Evolutionary conservation across 2,888 invertebrate genomes (phyloP), one percentile per base, ranked within the genome.

Genomic region (Sipha maydis): DNA sequence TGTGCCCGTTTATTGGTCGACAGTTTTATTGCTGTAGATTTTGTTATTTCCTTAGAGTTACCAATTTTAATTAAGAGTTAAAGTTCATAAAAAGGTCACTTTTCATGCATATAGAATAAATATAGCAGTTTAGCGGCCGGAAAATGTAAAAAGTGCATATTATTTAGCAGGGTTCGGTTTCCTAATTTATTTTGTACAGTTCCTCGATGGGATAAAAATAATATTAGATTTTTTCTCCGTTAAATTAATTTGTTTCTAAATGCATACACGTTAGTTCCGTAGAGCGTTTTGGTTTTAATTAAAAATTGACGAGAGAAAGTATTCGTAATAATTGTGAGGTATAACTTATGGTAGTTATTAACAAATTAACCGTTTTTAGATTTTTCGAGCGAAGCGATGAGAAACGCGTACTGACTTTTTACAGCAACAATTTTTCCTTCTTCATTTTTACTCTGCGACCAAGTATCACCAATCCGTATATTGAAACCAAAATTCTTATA

Each of bases 11-110:
- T 78, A 78, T 34, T 34, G 31, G 34, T 11, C 7, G 34, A 56
- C 25, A 56, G 56, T 34, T 56, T 31, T 56, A 78, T 56, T 78
- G 34, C 56, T 34, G n/a, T 75, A 9, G 75, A 75, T 5, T 19
- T 25, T 21, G 25, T 34, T 19, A 25, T 34, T 34, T 14, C 34
- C 25, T 1, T 17, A 25, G 78, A 54, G 31, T 56, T 34, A 34
- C 34, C 54, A 11, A 25, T 79, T 79, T 79, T 79, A 79, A 79
- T 76, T 75, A 75, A 75, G 21, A 41, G 75, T 41, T 25, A 41
- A 41, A 25, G 41, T 19, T 14, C 25, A 34, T 41, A 41, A 41
- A 76, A 38, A 41, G 21, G 38, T 76, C n/a, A n/a, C 41, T 41
- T 76, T 21, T n/a, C 41, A 61, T 61, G 61, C 61, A 5, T 61